Conservation (phyloP, 2,888 invertebrate genomes). For the Scaptomyza cyrtandrae region DNA sequence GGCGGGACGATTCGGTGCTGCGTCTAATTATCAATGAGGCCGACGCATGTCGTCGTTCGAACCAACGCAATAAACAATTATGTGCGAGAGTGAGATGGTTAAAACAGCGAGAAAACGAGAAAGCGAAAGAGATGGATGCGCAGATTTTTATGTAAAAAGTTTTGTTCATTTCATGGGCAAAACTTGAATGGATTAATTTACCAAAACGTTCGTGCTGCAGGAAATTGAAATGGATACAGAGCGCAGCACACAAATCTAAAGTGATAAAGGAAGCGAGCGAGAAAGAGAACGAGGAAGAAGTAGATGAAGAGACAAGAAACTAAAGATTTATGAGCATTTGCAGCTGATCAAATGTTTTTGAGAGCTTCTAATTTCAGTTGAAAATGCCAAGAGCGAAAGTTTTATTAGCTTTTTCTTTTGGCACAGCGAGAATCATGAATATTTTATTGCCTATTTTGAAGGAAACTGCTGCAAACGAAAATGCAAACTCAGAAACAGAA, state of each 20-base stretch:
- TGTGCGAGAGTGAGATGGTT: constrained; percentile 21
- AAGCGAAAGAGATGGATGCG: constrained; percentile 25
- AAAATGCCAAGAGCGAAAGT: constrained; percentile 50
- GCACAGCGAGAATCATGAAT: constrained; percentile 57
- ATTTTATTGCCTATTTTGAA: constrained; percentile 64
- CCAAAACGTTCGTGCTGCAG: constrained; percentile 65
- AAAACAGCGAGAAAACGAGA: background rate
- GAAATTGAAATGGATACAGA: constrained; percentile 72
- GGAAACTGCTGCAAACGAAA: no score
- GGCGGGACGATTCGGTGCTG: constrained; percentile 37
- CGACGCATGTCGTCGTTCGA: constrained; percentile 40
- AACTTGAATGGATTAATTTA: constrained; percentile 80
- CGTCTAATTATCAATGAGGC: constrained; percentile 69
- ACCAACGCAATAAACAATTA: constrained; percentile 25
- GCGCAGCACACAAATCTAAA: constrained; percentile 7
- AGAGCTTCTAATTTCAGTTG: constrained; percentile 56
- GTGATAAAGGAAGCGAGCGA: constrained; percentile 17
- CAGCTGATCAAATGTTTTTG: constrained; percentile 60
- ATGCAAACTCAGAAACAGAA: background rate
- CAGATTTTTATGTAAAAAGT: constrained; percentile 74
- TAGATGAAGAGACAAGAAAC: constrained; percentile 15
- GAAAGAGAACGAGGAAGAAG: background rate
- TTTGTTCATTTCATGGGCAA: constrained; percentile 68
- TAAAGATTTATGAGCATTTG: constrained; percentile 66
- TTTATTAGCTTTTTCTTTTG: constrained; percentile 57